A percentile compares a stretch with the other conserved stretches of the same genome.
Evolutionary conservation across 1,140 invertebrate genomes (phyloP).

Genomic region (Megalonaias nervosa): DNA sequence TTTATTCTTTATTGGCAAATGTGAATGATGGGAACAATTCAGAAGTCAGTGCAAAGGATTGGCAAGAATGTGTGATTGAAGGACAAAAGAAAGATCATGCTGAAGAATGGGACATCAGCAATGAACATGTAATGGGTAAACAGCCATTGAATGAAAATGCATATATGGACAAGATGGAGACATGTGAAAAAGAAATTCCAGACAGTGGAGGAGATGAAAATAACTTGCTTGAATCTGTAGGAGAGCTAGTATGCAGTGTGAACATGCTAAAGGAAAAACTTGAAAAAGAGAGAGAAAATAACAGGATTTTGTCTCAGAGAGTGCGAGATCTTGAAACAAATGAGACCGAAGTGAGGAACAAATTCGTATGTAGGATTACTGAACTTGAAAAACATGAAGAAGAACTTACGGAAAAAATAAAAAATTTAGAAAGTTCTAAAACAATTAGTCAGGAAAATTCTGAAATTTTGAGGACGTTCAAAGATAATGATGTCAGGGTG

Average conservation of each 20-base stretch:
- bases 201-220: conserved; percentile 45
- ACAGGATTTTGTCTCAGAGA: conserved; percentile 30
- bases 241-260: conserved; percentile 50
- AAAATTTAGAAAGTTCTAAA: conserved; percentile 33
- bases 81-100: too few relatives aligned
- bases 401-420: conserved; percentile 47
- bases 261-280: conserved; percentile 49
- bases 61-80: too few relatives aligned
- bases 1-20: too few relatives aligned
- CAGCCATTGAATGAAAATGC: conserved; percentile 47
- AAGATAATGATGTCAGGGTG: neutral
- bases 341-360: conserved; percentile 45
- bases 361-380: conserved; percentile 30
- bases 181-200: conserved; percentile 47
- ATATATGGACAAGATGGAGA: conserved; percentile 51
- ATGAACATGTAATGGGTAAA: too few relatives aligned
- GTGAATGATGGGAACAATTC: too few relatives aligned
- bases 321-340: conserved; percentile 51
- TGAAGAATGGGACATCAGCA: too few relatives aligned
- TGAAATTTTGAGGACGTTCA: neutral
- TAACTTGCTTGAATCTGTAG: conserved; percentile 28
- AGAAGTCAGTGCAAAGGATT: too few relatives aligned
- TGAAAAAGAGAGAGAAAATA: conserved; percentile 24
- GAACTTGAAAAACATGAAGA: conserved; percentile 49
- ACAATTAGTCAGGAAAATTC: conserved; percentile 16